phyloP scores from a whole-genome alignment of 2,113 vertebrate species.

The Pagrus major region DNA sequence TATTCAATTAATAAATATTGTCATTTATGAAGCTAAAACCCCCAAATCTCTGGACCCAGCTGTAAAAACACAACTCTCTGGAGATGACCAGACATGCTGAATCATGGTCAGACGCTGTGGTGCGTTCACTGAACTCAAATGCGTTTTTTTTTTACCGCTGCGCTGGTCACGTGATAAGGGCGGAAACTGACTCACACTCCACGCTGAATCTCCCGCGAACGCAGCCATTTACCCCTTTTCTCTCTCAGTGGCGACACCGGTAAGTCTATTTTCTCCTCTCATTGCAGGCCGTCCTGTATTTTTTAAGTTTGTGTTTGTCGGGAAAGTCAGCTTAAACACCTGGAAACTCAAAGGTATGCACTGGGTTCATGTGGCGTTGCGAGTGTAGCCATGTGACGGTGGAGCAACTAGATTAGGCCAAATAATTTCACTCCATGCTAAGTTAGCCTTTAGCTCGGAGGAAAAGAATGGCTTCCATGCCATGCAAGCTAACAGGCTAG shows the following conservation, averaged over 20 bases:
- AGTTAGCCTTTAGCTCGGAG: constrained; percentile 55
- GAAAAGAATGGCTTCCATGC: constrained; percentile 73
- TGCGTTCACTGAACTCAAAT: not conserved
- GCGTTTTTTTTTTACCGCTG: constrained; percentile 60
- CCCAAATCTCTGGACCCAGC: not conserved
- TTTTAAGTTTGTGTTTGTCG: not conserved
- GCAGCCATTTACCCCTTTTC: constrained; percentile 86
- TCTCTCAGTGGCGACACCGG: constrained; percentile 73
- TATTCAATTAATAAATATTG: not conserved
- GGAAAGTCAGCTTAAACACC: not conserved
- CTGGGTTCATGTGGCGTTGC: fast-evolving
- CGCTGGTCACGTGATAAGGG: constrained; percentile 81
- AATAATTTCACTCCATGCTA: constrained; percentile 36
- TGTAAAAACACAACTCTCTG: not conserved
- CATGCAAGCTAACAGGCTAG: constrained; percentile 54
- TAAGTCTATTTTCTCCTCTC: constrained; percentile 61
- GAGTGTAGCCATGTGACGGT: not conserved
- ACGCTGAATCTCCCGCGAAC: constrained; percentile 85
- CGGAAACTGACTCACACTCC: constrained; percentile 84
- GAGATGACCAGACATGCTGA: constrained; percentile 6
- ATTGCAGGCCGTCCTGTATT: not conserved
- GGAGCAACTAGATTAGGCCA: constrained; percentile 1
- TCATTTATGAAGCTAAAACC: not conserved
- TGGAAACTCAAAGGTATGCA: fast-evolving
- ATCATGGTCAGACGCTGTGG: constrained; percentile 12